A percentile compares a stretch with the other conserved stretches of the same genome.
phyloP scores from a whole-genome alignment of 2,797 vertebrate genomes.

The Lemur catta region DNA sequence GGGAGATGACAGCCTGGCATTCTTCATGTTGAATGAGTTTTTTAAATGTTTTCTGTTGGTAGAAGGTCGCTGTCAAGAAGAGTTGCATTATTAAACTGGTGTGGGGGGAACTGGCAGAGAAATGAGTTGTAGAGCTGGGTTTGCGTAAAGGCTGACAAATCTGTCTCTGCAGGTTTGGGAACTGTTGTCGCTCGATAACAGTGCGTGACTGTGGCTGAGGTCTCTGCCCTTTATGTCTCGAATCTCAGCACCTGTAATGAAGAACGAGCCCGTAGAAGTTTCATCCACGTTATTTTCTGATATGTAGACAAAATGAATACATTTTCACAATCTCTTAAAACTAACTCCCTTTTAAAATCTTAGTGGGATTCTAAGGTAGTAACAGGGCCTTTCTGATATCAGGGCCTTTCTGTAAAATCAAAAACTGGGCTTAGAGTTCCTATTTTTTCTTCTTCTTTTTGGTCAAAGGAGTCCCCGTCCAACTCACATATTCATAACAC shows the following conservation, averaged over 20 bases:
- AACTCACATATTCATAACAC: constrained; percentile 34
- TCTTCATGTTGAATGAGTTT: neutral
- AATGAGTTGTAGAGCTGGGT: neutral
- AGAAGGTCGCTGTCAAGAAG: neutral
- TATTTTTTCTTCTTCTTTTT: neutral
- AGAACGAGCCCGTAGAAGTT: neutral
- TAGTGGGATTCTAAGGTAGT: constrained; percentile 30
- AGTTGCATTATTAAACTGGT: neutral
- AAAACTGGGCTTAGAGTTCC: neutral
- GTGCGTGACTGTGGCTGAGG: neutral
- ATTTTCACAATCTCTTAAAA: neutral
- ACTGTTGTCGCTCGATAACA: neutral
- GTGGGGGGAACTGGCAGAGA: neutral
- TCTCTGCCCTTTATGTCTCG: neutral
- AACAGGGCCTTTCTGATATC: constrained; percentile 40
- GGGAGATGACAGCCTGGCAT: neutral
- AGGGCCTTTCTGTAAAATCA: constrained; percentile 44
- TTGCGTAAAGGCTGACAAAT: neutral
- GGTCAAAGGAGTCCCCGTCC: neutral
- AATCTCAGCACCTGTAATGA: neutral
- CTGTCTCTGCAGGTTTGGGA: neutral
- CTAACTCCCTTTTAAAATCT: neutral
- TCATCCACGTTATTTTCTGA: neutral
- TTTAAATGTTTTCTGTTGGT: neutral
- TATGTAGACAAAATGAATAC: neutral